These are phyloP conservation scores for Hypocryptadius cinnamomeus DNA, from an alignment of 2,113 vertebrate genomes.

Conservation along the genomic window DNA sequence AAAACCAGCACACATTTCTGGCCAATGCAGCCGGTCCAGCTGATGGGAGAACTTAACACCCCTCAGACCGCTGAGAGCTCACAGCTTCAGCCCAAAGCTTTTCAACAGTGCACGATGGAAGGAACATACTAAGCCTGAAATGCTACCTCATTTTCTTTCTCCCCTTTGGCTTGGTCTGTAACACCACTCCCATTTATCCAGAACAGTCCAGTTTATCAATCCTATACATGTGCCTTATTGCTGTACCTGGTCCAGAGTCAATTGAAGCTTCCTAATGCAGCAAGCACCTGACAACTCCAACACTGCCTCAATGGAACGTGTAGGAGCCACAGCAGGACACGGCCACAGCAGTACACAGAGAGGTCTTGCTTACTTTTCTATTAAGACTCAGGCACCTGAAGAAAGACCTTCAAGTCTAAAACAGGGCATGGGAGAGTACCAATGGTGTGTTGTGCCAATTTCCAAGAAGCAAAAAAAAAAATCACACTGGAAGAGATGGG, in stretches of 20 bases:
- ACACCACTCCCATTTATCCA: neutral
- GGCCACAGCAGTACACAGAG: neutral
- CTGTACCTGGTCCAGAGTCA: neutral
- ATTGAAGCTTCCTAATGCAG: neutral
- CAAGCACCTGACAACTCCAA: neutral
- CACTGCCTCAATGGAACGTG: neutral
- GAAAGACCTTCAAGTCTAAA: neutral
- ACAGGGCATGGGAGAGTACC: neutral
- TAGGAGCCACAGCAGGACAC: neutral
- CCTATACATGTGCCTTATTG: neutral
- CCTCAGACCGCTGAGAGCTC: neutral
- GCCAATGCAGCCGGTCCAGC: neutral
- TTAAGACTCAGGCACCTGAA: neutral
- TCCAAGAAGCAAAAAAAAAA: neutral
- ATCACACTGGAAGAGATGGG: neutral
- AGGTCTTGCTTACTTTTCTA: neutral
- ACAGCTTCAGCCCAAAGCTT: neutral
- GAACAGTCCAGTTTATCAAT: neutral
- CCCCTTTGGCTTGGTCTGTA: neutral
- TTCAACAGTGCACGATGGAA: neutral
- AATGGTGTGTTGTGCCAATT: neutral
- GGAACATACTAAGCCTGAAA: neutral
- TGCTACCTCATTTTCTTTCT: neutral
- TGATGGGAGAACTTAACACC: neutral
- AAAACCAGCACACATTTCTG: rapidly evolving